These are phyloP conservation scores for Eupithecia inturbata DNA, from an alignment of 2,888 invertebrate genomes.

Conservation along the genomic window DNA sequence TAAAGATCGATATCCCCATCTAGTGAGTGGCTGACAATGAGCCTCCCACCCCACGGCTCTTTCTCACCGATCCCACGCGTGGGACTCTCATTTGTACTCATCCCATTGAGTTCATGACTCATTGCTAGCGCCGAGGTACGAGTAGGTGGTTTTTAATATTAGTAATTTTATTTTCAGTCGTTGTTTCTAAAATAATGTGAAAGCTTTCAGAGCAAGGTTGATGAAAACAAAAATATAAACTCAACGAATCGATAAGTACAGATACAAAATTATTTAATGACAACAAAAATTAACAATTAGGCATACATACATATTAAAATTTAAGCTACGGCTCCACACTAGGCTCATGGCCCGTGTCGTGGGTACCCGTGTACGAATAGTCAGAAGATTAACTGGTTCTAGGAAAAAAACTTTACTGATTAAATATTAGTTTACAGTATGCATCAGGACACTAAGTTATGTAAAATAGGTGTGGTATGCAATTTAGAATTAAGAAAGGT, in stretches of 20 bases:
- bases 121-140: slow-evolving; percentile 21
- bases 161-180: neutral
- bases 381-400: too few relatives aligned
- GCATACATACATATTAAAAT: too few relatives aligned
- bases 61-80: slow-evolving; percentile 29
- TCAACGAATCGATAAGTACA: neutral
- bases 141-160: slow-evolving; percentile 6
- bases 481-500: too few relatives aligned
- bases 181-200: neutral
- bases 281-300: too few relatives aligned
- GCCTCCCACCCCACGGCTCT: slow-evolving; percentile 43
- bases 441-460: too few relatives aligned
- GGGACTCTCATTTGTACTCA: slow-evolving; percentile 21
- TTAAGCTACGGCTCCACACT: too few relatives aligned
- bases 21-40: slow-evolving; percentile 35
- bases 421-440: too few relatives aligned
- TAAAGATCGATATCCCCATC: slow-evolving; percentile 25
- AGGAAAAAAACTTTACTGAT: too few relatives aligned
- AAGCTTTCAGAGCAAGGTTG: neutral
- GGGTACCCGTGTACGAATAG: too few relatives aligned
- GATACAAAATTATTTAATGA: too few relatives aligned
- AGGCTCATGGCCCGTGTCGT: too few relatives aligned
- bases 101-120: slow-evolving; percentile 26
- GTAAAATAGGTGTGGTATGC: too few relatives aligned
- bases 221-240: neutral